A percentile compares a stretch with the other conserved stretches of the same genome.
These are phyloP conservation scores for Machimus rusticus DNA, from an alignment of 2,888 invertebrate species.

Conservation along the genomic window DNA sequence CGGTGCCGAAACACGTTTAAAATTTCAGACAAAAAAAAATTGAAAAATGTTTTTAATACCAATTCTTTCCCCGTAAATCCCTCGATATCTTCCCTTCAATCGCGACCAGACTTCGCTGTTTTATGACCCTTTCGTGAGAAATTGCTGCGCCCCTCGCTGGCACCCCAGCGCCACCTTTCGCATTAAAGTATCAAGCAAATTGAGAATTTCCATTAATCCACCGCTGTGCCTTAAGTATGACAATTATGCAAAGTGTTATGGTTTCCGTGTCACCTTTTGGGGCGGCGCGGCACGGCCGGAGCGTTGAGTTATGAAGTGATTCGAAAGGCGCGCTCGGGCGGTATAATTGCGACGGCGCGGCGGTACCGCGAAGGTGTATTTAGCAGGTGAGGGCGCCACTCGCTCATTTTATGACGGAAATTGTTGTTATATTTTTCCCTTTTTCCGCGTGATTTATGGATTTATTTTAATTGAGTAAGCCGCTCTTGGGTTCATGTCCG, in stretches of 20 bases:
- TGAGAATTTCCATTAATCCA: conserved; percentile 2
- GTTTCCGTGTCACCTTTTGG: conserved; percentile 15
- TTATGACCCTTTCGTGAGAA: neutral
- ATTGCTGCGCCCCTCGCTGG: neutral
- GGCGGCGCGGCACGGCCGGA: neutral
- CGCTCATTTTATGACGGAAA: neutral
- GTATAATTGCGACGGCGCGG: neutral
- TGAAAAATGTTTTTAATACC: neutral
- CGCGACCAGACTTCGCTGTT: neutral
- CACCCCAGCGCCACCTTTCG: neutral
- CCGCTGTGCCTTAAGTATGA: neutral
- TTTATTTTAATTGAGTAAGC: neutral
- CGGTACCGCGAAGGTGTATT: neutral
- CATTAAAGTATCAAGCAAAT: neutral
- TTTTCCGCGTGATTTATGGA: neutral
- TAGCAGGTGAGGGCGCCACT: neutral
- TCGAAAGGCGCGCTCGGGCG: neutral
- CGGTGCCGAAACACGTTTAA: too few species aligned
- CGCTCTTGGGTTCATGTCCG: neutral
- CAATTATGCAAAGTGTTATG: conserved; percentile 18
- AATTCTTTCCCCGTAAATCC: neutral
- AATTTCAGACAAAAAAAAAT: neutral
- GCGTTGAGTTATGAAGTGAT: neutral
- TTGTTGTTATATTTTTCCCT: neutral
- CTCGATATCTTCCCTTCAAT: neutral